Conservation (phyloP, 2,797 vertebrate species). For the Atherinosoma microstoma region DNA sequence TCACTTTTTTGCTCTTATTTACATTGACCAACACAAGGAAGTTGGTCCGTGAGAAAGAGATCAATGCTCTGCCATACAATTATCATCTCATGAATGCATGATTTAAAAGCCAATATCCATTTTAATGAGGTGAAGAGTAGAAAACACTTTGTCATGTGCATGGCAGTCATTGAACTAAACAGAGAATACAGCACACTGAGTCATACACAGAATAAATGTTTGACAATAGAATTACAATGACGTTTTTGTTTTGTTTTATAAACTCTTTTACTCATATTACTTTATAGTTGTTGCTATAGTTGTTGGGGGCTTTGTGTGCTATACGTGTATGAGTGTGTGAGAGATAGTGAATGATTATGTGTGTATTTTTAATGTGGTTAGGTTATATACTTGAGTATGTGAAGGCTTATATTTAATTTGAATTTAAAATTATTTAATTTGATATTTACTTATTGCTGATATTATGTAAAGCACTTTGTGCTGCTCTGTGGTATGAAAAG, state of each 20-base stretch:
- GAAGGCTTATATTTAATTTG: no score
- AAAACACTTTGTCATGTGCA: constrained; percentile 33
- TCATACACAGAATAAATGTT: not conserved
- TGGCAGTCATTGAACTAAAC: constrained; percentile 17
- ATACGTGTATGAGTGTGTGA: no score
- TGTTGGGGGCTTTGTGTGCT: no score
- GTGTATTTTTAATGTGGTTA: no score
- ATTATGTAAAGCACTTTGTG: no score
- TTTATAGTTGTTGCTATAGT: no score
- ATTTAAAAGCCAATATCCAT: constrained; percentile 58
- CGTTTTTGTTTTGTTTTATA: not conserved
- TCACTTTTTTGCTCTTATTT: constrained; percentile 39
- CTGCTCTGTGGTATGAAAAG: no score
- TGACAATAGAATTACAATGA: constrained; percentile 5
- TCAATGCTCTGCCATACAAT: constrained; percentile 61
- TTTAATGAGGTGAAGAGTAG: constrained; percentile 35
- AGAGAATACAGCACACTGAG: not conserved
- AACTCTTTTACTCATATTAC: no score
- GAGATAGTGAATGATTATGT: no score
- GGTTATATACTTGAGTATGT: no score
- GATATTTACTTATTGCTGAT: no score
- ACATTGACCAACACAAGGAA: constrained; percentile 59
- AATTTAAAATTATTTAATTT: no score
- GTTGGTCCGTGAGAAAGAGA: constrained; percentile 52
- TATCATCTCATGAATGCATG: constrained; percentile 53